Percentiles rank a stretch among this genome's conserved stretches.
Conservation (phyloP, 2,113 vertebrate genomes). For the Arvicanthis niloticus region DNA sequence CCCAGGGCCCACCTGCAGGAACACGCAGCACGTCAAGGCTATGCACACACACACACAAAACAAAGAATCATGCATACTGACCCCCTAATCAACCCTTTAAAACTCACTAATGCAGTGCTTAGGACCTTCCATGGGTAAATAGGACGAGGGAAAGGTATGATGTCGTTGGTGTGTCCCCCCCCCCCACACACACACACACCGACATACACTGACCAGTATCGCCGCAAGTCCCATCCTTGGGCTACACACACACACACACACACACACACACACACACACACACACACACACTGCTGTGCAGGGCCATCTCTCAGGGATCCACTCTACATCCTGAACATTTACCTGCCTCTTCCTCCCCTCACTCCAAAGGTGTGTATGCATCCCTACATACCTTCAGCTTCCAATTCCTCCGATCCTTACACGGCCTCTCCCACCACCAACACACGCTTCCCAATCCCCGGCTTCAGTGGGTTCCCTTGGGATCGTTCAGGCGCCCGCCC, state of each 20-base stretch:
- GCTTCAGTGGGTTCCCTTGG: conserved; percentile 50
- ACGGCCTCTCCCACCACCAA: conserved; percentile 20
- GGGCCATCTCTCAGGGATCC: background rate
- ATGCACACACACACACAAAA: conserved; percentile 61
- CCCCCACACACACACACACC: background rate
- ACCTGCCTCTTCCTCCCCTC: conserved; percentile 52
- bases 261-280: background rate
- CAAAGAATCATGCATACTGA: conserved; percentile 71
- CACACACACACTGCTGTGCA: background rate
- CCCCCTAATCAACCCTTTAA: background rate
- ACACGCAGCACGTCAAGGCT: conserved; percentile 20
- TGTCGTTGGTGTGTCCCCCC: too few relatives aligned
- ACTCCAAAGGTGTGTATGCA: conserved; percentile 18
- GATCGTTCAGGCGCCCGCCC: conserved; percentile 61
- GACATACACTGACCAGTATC: background rate
- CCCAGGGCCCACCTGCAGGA: conserved; percentile 73
- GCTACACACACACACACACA: conserved; percentile 2
- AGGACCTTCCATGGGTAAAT: background rate
- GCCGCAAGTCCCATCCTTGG: background rate
- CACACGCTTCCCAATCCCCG: background rate
- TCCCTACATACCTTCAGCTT: conserved; percentile 24
- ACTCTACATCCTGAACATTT: background rate
- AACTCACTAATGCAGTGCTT: conserved; percentile 51
- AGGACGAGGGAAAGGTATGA: background rate
- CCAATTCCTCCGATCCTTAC: background rate